phyloP scores from a whole-genome alignment of 1,140 invertebrate genomes.

The Rhyacophila brunnea region DNA sequence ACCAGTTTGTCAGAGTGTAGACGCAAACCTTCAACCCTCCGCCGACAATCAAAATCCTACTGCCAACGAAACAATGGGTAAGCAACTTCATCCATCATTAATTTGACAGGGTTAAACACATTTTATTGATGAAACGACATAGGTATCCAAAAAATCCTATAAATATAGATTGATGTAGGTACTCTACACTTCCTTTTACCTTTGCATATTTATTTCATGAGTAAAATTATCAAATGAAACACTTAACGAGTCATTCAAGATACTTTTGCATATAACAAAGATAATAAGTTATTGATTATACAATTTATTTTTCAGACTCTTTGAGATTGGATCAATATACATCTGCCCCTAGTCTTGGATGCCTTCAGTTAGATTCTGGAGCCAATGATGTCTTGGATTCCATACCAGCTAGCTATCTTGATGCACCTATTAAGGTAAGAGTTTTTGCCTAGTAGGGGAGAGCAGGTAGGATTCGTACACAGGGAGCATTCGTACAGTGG shows the following conservation, averaged over 20 bases:
- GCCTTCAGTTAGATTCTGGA: conserved; percentile 29
- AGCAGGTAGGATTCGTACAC: too few species aligned
- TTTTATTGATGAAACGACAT: background rate
- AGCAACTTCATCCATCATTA: background rate
- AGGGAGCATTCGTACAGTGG: too few species aligned
- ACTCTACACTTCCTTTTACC: too few species aligned
- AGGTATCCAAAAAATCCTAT: background rate
- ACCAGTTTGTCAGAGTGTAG: conserved; percentile 9
- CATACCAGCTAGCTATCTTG: conserved; percentile 31
- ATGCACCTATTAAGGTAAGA: conserved; percentile 24
- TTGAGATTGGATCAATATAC: conserved; percentile 22
- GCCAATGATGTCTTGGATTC: conserved; percentile 24
- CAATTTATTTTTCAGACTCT: conserved; percentile 23
- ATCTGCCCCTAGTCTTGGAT: conserved; percentile 23
- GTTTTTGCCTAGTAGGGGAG: too few species aligned
- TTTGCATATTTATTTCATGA: too few species aligned
- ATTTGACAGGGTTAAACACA: background rate
- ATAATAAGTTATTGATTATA: background rate
- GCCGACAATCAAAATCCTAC: conserved; percentile 1
- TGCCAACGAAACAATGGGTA: conserved; percentile 25
- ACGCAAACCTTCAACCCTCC: conserved; percentile 8
- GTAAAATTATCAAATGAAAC: too few species aligned
- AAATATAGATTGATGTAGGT: background rate
- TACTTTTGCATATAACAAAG: background rate
- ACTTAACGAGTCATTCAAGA: background rate